Base-by-base conservation (phyloP, 1,140 invertebrate species). In the Charaxes varanes region DNA sequence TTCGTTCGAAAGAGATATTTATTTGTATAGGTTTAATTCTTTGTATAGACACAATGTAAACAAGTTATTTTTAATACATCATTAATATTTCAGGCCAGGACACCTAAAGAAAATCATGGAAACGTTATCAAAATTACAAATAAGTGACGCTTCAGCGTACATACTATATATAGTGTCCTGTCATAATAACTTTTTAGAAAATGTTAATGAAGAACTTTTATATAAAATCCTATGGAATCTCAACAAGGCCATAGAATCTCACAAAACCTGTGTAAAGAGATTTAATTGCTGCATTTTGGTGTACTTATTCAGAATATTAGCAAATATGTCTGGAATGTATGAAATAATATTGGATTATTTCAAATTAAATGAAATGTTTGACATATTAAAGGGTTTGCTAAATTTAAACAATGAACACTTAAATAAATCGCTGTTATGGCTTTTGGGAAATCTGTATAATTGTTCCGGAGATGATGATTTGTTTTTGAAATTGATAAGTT, bases 361-460 rank as follows among this genome's bases (percentile, higher is more conserved):
- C 14, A 6, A 37, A 6, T 11, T 14, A 26, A 61, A 56, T 33
- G 56, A 69, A 40, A 16, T 59, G 14, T 30, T 28, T 12, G 35
- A 17, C 8, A 14, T 11, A 14, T 40, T 65, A 10, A 60, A 41
- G 18, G 45, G 34, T 19, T 36, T 67, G 12, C 34, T 71, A n/a
- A 38, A 2, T 10, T 26, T 41, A n/a, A 50, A 68, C 22, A 57
- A 61, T 51, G 21, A 40, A n/a, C 22, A 52, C 22, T 15, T 68
- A 6, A 59, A 40, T 11, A 45, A 66, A 2, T 66, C 71, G 8
- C 40, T 73, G 19, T 32, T 68, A 3, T 82, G 78, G 78, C 61
- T 84, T 4, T 45, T 82, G 35, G 77, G 76, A 5, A 79, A 82
- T 48, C 54, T 82, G 30, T 70, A 54, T 17, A 82, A 65, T 32